A percentile compares a stretch with the other conserved stretches of the same genome.
Conservation (phyloP, 2,888 invertebrate genomes). For the Monopis laevigella region DNA sequence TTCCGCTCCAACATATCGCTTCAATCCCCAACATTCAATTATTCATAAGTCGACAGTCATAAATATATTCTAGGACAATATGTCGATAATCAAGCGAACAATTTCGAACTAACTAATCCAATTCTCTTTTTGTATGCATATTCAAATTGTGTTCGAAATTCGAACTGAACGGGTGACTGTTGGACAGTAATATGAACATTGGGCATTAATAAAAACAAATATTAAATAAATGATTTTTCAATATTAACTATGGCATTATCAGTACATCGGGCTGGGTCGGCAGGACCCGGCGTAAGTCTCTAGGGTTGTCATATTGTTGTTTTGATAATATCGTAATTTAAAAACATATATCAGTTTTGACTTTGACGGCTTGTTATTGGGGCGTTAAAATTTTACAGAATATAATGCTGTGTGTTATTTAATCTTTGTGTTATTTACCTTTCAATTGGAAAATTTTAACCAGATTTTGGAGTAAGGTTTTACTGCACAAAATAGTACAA, state of each 20-base stretch:
- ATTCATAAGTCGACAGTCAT: conserved; percentile 7
- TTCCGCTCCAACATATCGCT: conserved; percentile 7
- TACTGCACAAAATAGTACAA: too few species aligned
- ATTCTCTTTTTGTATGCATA: conserved; percentile 10
- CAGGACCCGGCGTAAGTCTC: too few species aligned
- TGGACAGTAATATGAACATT: too few species aligned
- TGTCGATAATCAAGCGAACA: conserved; percentile 9
- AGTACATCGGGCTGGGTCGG: conserved; percentile 35
- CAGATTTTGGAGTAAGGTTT: too few species aligned
- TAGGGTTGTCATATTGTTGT: too few species aligned
- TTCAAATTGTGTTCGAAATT: neutral
- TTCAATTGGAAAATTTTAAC: too few species aligned
- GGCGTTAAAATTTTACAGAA: too few species aligned
- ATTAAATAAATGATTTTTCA: conserved; percentile 34
- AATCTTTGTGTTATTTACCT: too few species aligned
- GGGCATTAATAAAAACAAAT: conserved; percentile 28
- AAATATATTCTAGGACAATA: conserved; percentile 8
- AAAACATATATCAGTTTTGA: too few species aligned
- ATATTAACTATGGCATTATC: conserved; percentile 42
- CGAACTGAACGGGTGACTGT: neutral
- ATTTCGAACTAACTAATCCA: conserved; percentile 7
- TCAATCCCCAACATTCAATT: conserved; percentile 6
- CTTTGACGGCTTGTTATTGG: too few species aligned
- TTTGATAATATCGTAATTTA: too few species aligned
- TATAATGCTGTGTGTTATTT: too few species aligned